Percentiles rank a stretch among this genome's conserved stretches.
Conservation (phyloP, 2,113 vertebrate genomes). For the Corythornis cristatus region DNA sequence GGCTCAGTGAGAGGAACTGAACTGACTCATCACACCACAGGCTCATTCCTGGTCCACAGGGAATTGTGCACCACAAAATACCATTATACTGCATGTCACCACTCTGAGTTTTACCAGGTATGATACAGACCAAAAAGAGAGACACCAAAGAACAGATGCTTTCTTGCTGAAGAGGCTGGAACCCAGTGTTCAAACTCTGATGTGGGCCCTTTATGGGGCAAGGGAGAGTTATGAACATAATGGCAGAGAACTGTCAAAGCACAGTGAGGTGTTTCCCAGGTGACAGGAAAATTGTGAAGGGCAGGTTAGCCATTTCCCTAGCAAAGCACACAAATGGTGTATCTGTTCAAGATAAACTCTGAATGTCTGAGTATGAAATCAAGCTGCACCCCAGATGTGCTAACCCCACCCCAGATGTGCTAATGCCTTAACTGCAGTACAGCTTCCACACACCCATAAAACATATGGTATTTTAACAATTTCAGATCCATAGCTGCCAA, state of each 20-base stretch:
- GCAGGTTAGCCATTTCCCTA: not conserved
- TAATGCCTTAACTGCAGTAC: not conserved
- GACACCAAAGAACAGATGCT: not conserved
- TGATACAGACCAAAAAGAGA: not conserved
- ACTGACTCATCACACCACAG: not conserved
- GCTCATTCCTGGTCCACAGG: not conserved
- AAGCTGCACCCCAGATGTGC: not conserved
- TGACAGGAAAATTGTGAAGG: not conserved
- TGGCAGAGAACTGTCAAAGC: not conserved
- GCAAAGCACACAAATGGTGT: not conserved
- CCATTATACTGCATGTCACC: not conserved
- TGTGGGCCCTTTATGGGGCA: not conserved
- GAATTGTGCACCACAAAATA: not conserved
- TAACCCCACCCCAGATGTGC: not conserved
- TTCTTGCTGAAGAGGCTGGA: not conserved
- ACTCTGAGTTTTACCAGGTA: not conserved
- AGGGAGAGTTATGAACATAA: fast-evolving
- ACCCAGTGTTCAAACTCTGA: not conserved
- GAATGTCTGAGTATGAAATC: not conserved
- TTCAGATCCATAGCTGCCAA: not conserved
- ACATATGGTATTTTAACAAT: not conserved
- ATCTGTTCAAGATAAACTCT: not conserved
- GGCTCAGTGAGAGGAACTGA: not conserved
- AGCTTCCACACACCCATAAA: not conserved
- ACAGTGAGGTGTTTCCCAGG: not conserved